Percentiles rank a stretch among this genome's conserved stretches.
phyloP scores from a whole-genome alignment of 2,113 vertebrate species.

The Anthoscopus minutus region DNA sequence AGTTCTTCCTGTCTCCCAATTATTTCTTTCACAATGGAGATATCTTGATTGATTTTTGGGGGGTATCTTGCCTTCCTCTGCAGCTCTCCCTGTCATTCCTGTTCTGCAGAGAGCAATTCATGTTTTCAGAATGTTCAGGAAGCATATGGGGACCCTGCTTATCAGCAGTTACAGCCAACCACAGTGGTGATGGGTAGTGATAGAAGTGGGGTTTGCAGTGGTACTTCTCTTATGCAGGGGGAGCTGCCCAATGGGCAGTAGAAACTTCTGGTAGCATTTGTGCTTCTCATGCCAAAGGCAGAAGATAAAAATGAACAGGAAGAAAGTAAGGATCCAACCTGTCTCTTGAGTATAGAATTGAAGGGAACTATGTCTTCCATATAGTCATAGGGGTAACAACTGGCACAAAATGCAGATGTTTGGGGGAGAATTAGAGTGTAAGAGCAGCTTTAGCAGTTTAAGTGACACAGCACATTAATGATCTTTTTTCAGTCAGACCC shows the following conservation, averaged over 20 bases:
- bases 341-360: background rate
- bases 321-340: background rate
- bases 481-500: conserved; percentile 22
- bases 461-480: background rate
- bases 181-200: accelerated
- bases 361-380: background rate
- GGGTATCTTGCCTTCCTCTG: background rate
- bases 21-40: background rate
- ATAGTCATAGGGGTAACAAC: background rate
- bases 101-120: background rate
- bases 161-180: background rate
- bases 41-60: background rate
- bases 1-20: background rate
- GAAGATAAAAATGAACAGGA: background rate
- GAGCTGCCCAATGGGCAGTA: background rate
- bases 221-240: background rate
- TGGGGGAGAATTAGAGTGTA: background rate
- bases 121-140: background rate
- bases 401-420: background rate
- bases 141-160: background rate
- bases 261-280: background rate
- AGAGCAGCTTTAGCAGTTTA: background rate
- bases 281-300: background rate
- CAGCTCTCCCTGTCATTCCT: background rate
- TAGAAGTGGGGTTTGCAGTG: background rate